Base-by-base conservation (phyloP, 2,797 vertebrate genomes). In the Neosilurus mollespiculum region DNA sequence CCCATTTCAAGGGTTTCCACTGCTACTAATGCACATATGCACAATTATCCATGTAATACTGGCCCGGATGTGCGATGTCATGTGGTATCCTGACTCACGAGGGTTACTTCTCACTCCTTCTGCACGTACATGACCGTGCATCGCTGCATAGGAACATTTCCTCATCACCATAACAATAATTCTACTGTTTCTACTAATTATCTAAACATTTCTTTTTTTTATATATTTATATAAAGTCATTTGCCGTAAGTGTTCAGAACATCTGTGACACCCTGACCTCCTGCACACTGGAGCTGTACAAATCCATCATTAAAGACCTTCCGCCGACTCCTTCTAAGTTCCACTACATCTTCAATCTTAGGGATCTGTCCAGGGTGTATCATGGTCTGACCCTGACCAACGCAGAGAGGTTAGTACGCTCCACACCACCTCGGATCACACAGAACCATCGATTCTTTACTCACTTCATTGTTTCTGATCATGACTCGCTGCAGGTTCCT, bases 321-420 rank as follows among this genome's bases (percentile, higher is more conserved):
- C 97, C 96, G 0, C 96, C 97, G 14, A 99, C 97, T 53, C 98
- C 98, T 3, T 99, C 98, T 8, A 99, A 98, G 90, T 99, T 99
- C 88, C 98, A 99, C 89, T 99, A 99, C 88, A 98, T 98, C 92
- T 99, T 99, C 87, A 99, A 99, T 90, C 92, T 99, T 67, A 93
- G 98, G 9, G 98, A 99, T 85, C 93, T 99, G 80, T 99, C 98
- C 0, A 93, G 97, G 84, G 88, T 99, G 69, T 99, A 95, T 91
- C 95, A 95, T 0, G 98, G 98, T 73, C 93, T 99, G 51, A 88
- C 93, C 65, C 94, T 97, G 84, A 98, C 96, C 56, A 94, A 91
- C 81, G 89, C 96, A 1, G 95, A 96, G 83, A 96, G 96, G 98
- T 99, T 30, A 20, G 86, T 88, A 92, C 87, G 12, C n/a, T 37